These are phyloP conservation scores for Chrysomallon squamiferum DNA, from an alignment of 1,140 invertebrate genomes.

Conservation along the genomic window DNA sequence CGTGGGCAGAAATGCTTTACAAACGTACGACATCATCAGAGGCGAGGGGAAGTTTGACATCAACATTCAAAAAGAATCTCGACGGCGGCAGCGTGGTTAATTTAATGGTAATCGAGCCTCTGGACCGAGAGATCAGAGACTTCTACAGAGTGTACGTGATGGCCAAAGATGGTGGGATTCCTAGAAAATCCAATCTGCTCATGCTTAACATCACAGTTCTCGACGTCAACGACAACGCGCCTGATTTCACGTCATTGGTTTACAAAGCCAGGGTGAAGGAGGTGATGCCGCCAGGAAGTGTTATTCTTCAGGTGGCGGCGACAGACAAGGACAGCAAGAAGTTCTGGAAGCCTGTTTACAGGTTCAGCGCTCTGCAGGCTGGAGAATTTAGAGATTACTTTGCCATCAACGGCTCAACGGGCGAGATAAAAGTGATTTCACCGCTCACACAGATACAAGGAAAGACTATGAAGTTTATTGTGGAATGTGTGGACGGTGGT, in stretches of 20 bases:
- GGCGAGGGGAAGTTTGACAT: constrained; percentile 23
- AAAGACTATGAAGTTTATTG: constrained; percentile 61
- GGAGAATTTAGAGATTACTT: not conserved
- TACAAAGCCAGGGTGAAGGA: constrained; percentile 76
- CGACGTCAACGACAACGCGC: constrained; percentile 92
- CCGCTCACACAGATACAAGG: constrained; percentile 7
- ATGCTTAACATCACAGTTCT: constrained; percentile 75
- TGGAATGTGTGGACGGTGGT: constrained; percentile 64
- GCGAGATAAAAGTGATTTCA: constrained; percentile 11
- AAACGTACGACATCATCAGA: constrained; percentile 31
- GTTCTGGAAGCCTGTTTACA: constrained; percentile 85
- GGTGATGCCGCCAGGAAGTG: constrained; percentile 30
- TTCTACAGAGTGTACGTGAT: constrained; percentile 83
- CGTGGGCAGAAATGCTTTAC: constrained; percentile 67
- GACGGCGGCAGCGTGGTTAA: constrained; percentile 24
- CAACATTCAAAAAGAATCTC: constrained; percentile 10
- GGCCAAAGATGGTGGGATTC: constrained; percentile 89
- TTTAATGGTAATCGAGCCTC: constrained; percentile 60
- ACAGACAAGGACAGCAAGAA: constrained; percentile 86
- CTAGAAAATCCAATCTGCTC: constrained; percentile 84
- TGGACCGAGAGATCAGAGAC: constrained; percentile 84
- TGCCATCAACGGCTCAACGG: constrained; percentile 9
- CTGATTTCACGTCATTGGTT: constrained; percentile 77
- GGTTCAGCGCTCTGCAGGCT: constrained; percentile 40
- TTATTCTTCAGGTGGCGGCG: constrained; percentile 73